Evolutionary conservation across 2,113 vertebrate genomes (phyloP).

Genomic region (Alaudala cheleensis): DNA sequence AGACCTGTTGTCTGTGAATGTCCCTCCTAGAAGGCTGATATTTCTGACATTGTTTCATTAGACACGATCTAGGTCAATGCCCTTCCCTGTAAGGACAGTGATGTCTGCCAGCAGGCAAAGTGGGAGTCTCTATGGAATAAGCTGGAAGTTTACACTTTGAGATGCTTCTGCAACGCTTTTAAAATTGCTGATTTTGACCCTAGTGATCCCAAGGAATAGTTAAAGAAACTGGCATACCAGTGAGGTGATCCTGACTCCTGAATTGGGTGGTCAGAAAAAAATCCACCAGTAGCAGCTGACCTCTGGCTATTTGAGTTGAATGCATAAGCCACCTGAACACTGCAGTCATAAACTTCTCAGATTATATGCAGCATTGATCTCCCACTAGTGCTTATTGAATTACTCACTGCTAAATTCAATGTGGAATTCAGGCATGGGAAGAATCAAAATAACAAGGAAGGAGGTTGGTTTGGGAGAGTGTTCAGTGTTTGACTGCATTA

Average conservation of each 20-base stretch:
- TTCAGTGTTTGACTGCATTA: background rate
- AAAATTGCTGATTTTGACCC: constrained; percentile 39
- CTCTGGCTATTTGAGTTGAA: constrained; percentile 34
- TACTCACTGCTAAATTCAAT: constrained; percentile 16
- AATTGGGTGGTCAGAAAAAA: background rate
- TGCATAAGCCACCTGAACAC: constrained; percentile 19
- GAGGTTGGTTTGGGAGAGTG: background rate
- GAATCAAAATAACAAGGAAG: background rate
- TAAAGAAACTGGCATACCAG: constrained; percentile 22
- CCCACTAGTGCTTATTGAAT: constrained; percentile 22
- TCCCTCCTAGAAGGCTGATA: background rate
- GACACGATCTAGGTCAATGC: background rate
- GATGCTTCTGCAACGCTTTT: background rate
- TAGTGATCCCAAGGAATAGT: constrained; percentile 13
- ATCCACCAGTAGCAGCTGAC: background rate
- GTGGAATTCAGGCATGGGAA: constrained; percentile 16
- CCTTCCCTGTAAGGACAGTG: background rate
- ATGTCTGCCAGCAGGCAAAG: background rate
- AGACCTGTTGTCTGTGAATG: background rate
- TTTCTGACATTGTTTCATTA: background rate
- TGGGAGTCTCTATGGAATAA: background rate
- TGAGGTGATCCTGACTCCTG: background rate
- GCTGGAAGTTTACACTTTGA: background rate
- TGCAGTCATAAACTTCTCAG: constrained; percentile 47
- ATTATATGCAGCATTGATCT: constrained; percentile 48